A percentile compares a stretch with the other conserved stretches of the same genome.
Evolutionary conservation across 2,797 vertebrate species (phyloP).

Genomic region (Lepidocolaptes lacrymiger): DNA sequence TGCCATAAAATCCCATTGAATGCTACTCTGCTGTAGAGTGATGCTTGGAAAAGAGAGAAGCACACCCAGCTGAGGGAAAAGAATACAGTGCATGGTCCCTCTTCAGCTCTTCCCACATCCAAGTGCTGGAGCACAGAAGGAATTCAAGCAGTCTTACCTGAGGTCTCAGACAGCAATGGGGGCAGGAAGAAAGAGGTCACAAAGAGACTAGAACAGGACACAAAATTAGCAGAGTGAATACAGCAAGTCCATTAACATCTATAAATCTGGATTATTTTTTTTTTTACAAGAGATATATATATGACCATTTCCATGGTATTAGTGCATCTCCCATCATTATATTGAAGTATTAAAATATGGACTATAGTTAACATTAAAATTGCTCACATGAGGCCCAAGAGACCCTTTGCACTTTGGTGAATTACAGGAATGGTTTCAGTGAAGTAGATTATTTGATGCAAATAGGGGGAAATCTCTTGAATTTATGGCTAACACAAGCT

Average conservation of each 20-base stretch:
- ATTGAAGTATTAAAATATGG: slow-evolving; percentile 16
- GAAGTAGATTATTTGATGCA: neutral
- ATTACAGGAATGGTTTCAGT: slow-evolving; percentile 10
- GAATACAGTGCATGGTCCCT: neutral
- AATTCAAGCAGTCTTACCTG: neutral
- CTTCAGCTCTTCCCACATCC: neutral
- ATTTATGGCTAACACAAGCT: neutral
- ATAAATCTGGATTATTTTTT: neutral
- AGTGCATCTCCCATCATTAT: neutral
- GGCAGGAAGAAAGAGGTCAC: neutral
- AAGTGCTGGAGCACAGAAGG: neutral
- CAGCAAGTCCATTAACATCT: neutral
- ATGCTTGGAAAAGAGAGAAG: neutral
- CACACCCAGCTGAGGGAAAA: neutral
- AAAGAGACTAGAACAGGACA: neutral
- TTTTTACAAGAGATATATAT: neutral
- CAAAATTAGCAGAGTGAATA: neutral
- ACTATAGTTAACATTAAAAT: slow-evolving; percentile 21
- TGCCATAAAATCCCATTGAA: neutral
- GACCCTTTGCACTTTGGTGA: slow-evolving; percentile 25
- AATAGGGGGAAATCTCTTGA: neutral
- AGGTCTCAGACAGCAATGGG: neutral
- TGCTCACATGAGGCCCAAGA: neutral
- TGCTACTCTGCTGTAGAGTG: neutral
- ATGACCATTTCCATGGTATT: neutral